Evolutionary conservation across 2,797 vertebrate species (phyloP), one percentile per base, ranked within the genome.

Genomic region (Dipus sagitta): DNA sequence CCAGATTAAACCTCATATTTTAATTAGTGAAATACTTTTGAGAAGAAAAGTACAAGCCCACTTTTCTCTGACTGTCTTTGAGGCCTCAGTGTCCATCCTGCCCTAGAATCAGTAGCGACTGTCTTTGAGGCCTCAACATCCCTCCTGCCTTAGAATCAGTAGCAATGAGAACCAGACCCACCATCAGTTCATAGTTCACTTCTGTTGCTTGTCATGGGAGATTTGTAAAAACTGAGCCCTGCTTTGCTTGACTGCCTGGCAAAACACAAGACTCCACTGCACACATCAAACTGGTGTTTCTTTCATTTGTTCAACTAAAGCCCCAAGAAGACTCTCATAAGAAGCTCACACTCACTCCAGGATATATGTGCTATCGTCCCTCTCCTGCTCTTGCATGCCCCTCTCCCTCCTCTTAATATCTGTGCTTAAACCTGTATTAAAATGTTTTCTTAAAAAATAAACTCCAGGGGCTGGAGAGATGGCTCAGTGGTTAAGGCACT

Each of bases 1-100:
- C 28, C 60, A 86, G 47, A 80, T 82, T 87, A 72, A 91, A 20
- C 15, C 18, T 89, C 77, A 34, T 82, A 38, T 92, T 95, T 93
- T 87, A 64, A 88, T 28, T 62, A 30, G 15, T n/a, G 42, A 83
- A 80, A 76, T 75, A 78, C 28, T 90, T 90, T 78, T 15, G 6
- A 9, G 28, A 23, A 58, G 0, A 20, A 34, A 78, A 90, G 32
- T 70, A 60, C 20, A 65, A 60, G 26, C 91, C 32, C 26, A 28
- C 24, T 77, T 85, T 64, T 72, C 20, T 17, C 0, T 58, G 77
- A 72, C 3, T 58, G 21, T 83, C 60, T 88, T 60, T 75, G 71
- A 90, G 3, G 15, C 34, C 58, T 96, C 32, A 30, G 34, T 0
- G 0, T 86, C 81, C 72, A 68, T 68, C 77, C 70, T 58, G 47